Percentiles rank a stretch among this genome's conserved stretches.
These are phyloP conservation scores for Geothlypis trichas DNA, from an alignment of 2,113 vertebrate genomes.

Conservation along the genomic window DNA sequence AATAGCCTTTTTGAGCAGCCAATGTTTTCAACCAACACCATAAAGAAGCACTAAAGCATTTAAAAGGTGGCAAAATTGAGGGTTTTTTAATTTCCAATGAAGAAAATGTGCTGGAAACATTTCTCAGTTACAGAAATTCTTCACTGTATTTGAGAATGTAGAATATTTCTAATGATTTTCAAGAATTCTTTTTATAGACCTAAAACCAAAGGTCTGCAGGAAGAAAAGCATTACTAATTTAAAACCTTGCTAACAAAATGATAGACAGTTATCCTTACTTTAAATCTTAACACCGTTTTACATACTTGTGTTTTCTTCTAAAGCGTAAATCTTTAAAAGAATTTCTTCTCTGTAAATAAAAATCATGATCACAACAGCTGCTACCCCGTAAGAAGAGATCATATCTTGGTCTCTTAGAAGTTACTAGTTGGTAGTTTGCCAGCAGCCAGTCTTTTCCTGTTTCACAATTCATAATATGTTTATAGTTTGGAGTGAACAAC, in stretches of 20 bases:
- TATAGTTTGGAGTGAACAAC: background rate
- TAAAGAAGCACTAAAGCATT: background rate
- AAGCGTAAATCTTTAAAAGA: background rate
- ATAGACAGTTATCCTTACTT: background rate
- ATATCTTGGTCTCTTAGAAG: conserved; percentile 13
- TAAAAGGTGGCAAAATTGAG: background rate
- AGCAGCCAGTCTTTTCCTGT: background rate
- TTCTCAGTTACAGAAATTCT: background rate
- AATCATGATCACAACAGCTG: background rate
- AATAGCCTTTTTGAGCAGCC: background rate
- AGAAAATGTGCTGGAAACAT: background rate
- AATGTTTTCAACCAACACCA: background rate
- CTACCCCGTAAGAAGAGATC: background rate
- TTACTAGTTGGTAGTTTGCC: conserved; percentile 25
- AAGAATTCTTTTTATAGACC: background rate
- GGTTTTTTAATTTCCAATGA: background rate
- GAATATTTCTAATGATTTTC: background rate
- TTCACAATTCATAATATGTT: background rate
- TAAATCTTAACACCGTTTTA: background rate
- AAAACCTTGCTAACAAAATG: background rate
- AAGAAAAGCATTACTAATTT: background rate
- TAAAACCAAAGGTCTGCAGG: background rate
- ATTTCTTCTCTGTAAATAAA: conserved; percentile 6
- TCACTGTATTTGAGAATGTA: background rate
- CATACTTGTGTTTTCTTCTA: background rate